Percentiles rank a stretch among this genome's conserved stretches.
phyloP scores from a whole-genome alignment of 2,888 invertebrate species.

The Drosophila niveifrons region DNA sequence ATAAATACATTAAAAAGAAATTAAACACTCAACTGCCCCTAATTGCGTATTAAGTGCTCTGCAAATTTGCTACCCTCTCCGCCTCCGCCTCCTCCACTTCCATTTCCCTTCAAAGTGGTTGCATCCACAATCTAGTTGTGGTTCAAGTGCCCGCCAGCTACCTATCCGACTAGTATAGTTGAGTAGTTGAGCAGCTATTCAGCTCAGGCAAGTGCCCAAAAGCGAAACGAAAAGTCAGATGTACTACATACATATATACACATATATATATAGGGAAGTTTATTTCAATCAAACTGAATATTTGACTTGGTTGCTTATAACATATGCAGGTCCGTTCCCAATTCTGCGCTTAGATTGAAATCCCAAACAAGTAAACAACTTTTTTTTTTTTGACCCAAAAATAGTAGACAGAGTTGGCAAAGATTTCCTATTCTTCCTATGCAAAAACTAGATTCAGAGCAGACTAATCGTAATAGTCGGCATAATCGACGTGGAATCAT shows the following conservation, averaged over 20 bases:
- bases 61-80: constrained; percentile 39
- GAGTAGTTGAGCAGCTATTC: constrained; percentile 12
- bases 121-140: not conserved
- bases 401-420: not conserved
- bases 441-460: not conserved
- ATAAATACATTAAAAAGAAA: constrained; percentile 76
- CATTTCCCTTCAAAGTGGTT: not conserved
- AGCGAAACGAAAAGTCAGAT: not conserved
- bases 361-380: not conserved
- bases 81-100: not conserved
- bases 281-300: constrained; percentile 22
- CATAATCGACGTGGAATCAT: not conserved
- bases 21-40: constrained; percentile 68
- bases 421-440: not conserved
- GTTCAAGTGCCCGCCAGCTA: constrained; percentile 9
- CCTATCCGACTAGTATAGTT: not conserved
- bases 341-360: constrained; percentile 14
- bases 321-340: constrained; percentile 8
- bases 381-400: not conserved
- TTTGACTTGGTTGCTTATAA: constrained; percentile 3
- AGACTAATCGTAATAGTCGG: not conserved
- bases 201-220: not conserved
- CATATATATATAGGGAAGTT: not conserved
- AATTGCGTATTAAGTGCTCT: constrained; percentile 63
- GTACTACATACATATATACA: too few species aligned